Conservation (phyloP, 2,797 vertebrate species). For the Premnoplex brunnescens region DNA sequence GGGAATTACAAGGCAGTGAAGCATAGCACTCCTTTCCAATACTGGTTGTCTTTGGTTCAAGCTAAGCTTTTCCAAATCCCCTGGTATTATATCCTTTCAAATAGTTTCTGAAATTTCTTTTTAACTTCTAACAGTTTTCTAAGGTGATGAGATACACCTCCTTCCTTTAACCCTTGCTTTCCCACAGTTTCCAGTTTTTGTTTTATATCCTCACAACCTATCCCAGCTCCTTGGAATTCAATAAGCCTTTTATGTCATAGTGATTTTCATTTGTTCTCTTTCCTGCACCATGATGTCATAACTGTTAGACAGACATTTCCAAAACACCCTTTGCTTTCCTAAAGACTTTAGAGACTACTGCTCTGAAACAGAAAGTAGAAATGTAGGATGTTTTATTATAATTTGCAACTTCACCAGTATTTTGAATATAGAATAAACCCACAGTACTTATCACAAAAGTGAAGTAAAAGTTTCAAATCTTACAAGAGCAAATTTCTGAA, state of each 20-base stretch:
- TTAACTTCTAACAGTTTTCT: neutral
- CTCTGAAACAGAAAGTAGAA: neutral
- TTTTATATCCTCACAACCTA: neutral
- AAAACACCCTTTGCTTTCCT: neutral
- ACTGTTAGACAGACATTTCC: neutral
- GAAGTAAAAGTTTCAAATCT: neutral
- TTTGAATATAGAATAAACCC: neutral
- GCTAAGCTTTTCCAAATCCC: constrained; percentile 27
- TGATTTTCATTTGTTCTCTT: neutral
- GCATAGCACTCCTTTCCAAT: neutral
- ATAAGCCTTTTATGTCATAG: neutral
- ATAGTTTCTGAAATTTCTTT: constrained; percentile 3
- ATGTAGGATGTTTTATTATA: neutral
- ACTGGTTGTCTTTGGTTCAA: constrained; percentile 16
- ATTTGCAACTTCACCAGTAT: neutral
- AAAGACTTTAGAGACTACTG: neutral
- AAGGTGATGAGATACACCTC: neutral
- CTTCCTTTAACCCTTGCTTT: neutral
- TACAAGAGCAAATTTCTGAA: neutral
- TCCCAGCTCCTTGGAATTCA: neutral
- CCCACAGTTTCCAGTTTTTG: neutral
- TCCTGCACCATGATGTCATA: neutral
- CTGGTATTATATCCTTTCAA: neutral
- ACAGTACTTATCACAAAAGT: neutral
- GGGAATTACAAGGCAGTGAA: constrained; percentile 25